phyloP scores from a whole-genome alignment of 30 jellyfish, hydroid and myxozoan species.

The Pseudorhiza aurosa region DNA sequence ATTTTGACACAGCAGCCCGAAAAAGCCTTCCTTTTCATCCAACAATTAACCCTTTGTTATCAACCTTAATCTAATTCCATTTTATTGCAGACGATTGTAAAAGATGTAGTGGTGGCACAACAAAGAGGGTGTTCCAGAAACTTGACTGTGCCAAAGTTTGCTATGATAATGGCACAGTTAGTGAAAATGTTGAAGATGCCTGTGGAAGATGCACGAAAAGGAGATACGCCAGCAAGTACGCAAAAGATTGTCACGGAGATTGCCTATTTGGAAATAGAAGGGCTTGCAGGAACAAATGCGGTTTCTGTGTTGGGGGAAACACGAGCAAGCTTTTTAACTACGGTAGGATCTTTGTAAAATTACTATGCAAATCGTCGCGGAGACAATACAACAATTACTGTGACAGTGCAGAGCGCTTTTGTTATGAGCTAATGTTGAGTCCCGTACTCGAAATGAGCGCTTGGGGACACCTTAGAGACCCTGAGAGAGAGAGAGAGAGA shows the following conservation, averaged over 20 bases:
- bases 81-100: constrained; percentile 31
- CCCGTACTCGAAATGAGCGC: no score
- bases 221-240: neutral
- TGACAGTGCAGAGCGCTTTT: no score
- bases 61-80: no score
- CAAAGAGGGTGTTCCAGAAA: constrained; percentile 11
- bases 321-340: constrained; percentile 26
- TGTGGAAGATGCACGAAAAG: constrained; percentile 62
- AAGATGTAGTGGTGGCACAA: constrained; percentile 35
- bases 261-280: constrained; percentile 23
- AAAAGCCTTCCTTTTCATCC: no score
- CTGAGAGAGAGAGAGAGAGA: no score
- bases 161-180: constrained; percentile 40
- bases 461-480: no score
- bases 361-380: no score
- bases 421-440: no score
- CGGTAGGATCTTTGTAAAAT: no score
- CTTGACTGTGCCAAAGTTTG: constrained; percentile 43
- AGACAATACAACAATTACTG: no score
- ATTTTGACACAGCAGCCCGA: no score
- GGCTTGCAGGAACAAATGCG: constrained; percentile 64
- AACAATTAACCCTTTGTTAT: no score
- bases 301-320: constrained; percentile 60
- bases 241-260: constrained; percentile 51
- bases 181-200: constrained; percentile 42